Evolutionary conservation across 2,113 vertebrate genomes (phyloP), one percentile per base, ranked within the genome.

Genomic region (Sinocyclocheilus anshuiensis): DNA sequence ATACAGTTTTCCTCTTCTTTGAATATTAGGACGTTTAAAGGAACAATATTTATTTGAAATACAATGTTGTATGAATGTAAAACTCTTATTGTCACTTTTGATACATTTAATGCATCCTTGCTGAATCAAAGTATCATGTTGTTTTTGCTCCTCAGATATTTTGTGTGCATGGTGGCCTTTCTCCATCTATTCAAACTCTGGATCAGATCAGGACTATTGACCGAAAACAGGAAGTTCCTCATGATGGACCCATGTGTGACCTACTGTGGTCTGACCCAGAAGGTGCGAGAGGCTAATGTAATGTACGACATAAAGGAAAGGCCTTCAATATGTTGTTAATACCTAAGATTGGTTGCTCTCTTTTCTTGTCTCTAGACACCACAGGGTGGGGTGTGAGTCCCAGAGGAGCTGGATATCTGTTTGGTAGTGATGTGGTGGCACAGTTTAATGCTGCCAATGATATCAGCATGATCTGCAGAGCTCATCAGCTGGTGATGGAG

Each of bases 131-230:
- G 11, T 4, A 24, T 48, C 20, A 8, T 7, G 0, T 29, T 55
- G 4, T 33, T 50, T 26, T 22, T 86, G 16, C 81, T 13, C n/a
- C 45, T 63, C 71, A 95, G 95, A 95, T 95, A 78, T 95, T 95
- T 89, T 99, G 97, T 42, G 97, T 99, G 89, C 97, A 99, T 0
- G 97, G 97, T 6, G 97, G 97, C 6, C 94, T 99, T 20, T 99
- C 97, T 1, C 97, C 97, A 2, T 99, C 97, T 79, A 98, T 99
- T 90, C 97, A 99, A 91, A 99, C 97, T 1, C 90, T 99, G 91
- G 97, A 99, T 89, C 97, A 99, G 95, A 99, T 99, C 88, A 92
- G 97, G 84, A 99, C 97, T 15, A 99, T 99, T 65, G 97, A 99
- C 93, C 95, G 97, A 75, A 99, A 98, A 89, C 97, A 99, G 91